These are phyloP conservation scores for Dryomyza anilis DNA, from an alignment of 2,888 invertebrate genomes.

Conservation along the genomic window DNA sequence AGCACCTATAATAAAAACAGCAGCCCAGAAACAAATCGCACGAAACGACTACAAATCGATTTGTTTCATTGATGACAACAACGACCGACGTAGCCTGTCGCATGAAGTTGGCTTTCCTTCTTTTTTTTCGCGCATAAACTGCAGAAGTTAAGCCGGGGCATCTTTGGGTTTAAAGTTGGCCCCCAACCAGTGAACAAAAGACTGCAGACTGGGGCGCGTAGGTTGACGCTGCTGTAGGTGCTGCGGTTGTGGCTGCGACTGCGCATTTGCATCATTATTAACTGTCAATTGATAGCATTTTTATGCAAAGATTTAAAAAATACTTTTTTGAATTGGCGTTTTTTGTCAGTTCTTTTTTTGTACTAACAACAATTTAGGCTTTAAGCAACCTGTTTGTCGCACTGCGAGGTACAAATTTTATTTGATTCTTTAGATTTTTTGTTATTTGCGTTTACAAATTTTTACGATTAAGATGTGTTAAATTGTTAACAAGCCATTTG, in stretches of 20 bases:
- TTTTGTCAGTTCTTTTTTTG: no score
- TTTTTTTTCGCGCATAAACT: slow-evolving; percentile 51
- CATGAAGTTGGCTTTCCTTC: background rate
- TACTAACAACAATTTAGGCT: no score
- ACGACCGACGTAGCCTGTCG: background rate
- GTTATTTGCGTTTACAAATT: slow-evolving; percentile 55
- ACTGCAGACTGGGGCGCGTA: background rate
- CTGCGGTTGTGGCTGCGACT: background rate
- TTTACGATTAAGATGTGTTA: slow-evolving; percentile 62
- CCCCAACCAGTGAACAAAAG: slow-evolving; percentile 39
- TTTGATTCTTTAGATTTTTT: background rate
- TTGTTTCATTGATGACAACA: slow-evolving; percentile 59
- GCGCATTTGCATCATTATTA: slow-evolving; percentile 43
- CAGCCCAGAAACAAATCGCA: slow-evolving; percentile 38
- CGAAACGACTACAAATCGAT: slow-evolving; percentile 52
- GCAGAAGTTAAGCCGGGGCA: slow-evolving; percentile 23
- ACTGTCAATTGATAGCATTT: slow-evolving; percentile 41
- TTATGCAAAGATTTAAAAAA: no score
- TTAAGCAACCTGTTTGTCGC: no score
- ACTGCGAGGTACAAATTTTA: background rate
- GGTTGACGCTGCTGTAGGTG: background rate
- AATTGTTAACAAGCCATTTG: slow-evolving; percentile 61
- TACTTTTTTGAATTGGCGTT: background rate
- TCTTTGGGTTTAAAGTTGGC: slow-evolving; percentile 36
- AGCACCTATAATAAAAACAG: slow-evolving; percentile 25